Base-by-base conservation (phyloP, 2,113 vertebrate genomes). In the Fregetta grallaria region DNA sequence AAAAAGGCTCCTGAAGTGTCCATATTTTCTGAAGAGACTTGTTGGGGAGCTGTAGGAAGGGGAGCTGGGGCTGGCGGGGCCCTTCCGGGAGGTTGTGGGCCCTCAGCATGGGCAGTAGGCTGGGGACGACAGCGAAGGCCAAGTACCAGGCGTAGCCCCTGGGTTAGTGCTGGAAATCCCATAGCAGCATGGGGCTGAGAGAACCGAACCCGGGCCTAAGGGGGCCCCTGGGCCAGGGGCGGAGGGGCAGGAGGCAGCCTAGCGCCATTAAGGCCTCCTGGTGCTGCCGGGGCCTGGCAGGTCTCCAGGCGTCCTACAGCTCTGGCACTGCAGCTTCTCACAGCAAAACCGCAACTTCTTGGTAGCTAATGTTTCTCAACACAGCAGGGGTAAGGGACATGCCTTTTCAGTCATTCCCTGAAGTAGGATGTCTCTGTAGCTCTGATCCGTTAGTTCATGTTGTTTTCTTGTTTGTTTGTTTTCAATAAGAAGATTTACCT, bases 21-120 rank as follows among this genome's bases (percentile, higher is more conserved):
- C 1, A 0, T 21, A 10, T 58, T 62, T 55, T 58, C 14, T 21
- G 36, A 47, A 47, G 56, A 23, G 25, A 30, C 0, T 0, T 18
- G 14, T 1, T 27, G 27, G 65, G 9, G 22, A 56, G 25, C 13
- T 18, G 13, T 0, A 0, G 29, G 42, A 49, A 47, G 23, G 49
- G 34, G 30, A 76, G 13, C 0, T 0, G 25, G 29, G 21, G n/a
- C 32, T 1, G 5, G 32, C 5, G 13, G 14, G 38, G 20, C 36
- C 26, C 49, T 42, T 22, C 23, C 1, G 17, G 29, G 17, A 20
- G 30, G 36, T 14, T 20, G 2, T 4, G 32, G 36, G 23, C 62
- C 40, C 38, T 32, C 34, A 10, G 29, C 4, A 2, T 8, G 8
- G 18, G 15, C 0, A 0, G 20, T 30, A 53, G n/a, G 22, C 1